Percentiles rank a stretch among this genome's conserved stretches.
phyloP scores from a whole-genome alignment of 2,888 invertebrate genomes.

The Buathra laborator region DNA sequence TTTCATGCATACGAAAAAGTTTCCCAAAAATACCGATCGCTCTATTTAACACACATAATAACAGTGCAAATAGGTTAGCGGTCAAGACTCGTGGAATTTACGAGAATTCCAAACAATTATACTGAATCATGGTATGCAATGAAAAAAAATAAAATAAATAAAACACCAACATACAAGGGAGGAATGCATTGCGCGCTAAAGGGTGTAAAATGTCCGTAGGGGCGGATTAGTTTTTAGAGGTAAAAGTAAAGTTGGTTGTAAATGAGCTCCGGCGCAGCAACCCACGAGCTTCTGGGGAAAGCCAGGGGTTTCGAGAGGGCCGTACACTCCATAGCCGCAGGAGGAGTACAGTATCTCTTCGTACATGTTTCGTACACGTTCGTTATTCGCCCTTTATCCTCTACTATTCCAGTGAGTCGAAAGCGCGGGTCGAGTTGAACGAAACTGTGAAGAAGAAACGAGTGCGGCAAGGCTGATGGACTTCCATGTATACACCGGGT shows the following conservation, averaged over 20 bases:
- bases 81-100: not conserved
- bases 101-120: not conserved
- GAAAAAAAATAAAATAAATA: not conserved
- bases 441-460: slow-evolving; percentile 51
- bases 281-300: slow-evolving; percentile 14
- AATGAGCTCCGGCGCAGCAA: slow-evolving; percentile 36
- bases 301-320: slow-evolving; percentile 13
- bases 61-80: not conserved
- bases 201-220: slow-evolving; percentile 48
- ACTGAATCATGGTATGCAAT: slow-evolving; percentile 29
- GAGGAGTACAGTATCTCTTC: slow-evolving; percentile 36
- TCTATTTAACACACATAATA: not conserved
- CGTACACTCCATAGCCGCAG: slow-evolving; percentile 31
- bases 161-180: not conserved
- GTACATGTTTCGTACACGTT: slow-evolving; percentile 63
- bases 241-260: slow-evolving; percentile 35
- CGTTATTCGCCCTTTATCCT: slow-evolving; percentile 63
- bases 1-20: not conserved
- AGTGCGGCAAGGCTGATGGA: slow-evolving; percentile 49
- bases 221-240: slow-evolving; percentile 53
- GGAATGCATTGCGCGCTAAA: slow-evolving; percentile 21
- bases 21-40: not conserved
- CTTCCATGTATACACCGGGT: slow-evolving; percentile 24
- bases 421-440: slow-evolving; percentile 50
- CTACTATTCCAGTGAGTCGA: slow-evolving; percentile 24